A percentile compares a stretch with the other conserved stretches of the same genome.
Evolutionary conservation across 2,888 invertebrate species (phyloP).

Genomic region (Augochlorella aurata): DNA sequence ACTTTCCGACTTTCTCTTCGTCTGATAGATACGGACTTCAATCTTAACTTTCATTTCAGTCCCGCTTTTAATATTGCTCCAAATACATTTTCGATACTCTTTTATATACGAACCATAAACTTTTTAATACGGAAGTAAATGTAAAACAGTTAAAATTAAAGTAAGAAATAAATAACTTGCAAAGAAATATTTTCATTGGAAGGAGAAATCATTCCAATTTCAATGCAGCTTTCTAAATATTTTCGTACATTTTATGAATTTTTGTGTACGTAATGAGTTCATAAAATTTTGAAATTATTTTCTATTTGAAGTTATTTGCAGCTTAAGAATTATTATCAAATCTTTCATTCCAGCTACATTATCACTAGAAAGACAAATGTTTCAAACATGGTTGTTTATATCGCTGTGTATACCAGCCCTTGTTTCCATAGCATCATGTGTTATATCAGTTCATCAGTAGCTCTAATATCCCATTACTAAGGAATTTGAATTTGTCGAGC

Average conservation of each 20-base stretch:
- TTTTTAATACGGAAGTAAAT: background rate
- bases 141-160: background rate
- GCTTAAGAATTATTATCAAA: background rate
- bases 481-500: constrained; percentile 10
- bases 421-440: background rate
- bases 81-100: constrained; percentile 46
- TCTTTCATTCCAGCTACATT: background rate
- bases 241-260: background rate
- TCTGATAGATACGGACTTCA: constrained; percentile 48
- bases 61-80: constrained; percentile 47
- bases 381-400: background rate
- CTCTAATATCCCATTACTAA: background rate
- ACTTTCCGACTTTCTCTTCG: constrained; percentile 56
- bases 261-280: background rate
- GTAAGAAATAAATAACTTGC: too few species aligned
- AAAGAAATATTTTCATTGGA: background rate
- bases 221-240: background rate
- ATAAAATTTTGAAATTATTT: background rate
- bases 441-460: background rate
- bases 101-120: constrained; percentile 10
- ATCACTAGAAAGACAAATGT: background rate
- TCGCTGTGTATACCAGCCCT: background rate
- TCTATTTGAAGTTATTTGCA: background rate
- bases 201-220: too few species aligned
- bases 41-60: constrained; percentile 53